Evolutionary conservation across 2,888 invertebrate species (phyloP).

Genomic region (Adela reaumurella): DNA sequence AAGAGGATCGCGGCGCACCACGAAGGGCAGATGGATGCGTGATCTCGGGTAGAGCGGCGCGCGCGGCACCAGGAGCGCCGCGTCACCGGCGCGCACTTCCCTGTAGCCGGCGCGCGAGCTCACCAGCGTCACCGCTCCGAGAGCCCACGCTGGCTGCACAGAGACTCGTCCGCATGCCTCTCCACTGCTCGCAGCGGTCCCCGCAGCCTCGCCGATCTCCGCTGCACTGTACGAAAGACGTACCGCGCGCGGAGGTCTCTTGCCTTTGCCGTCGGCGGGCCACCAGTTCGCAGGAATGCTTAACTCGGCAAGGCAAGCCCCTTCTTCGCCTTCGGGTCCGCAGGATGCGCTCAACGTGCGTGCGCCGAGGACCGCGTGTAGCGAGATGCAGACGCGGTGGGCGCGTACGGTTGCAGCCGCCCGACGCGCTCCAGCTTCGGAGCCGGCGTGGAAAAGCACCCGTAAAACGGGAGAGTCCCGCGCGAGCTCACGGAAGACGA

Average conservation of each 20-base stretch:
- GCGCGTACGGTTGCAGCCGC: conserved; percentile 61
- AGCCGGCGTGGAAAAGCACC: conserved; percentile 89
- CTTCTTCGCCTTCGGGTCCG: conserved; percentile 88
- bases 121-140: conserved; percentile 66
- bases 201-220: conserved; percentile 67
- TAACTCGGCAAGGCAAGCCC: conserved; percentile 86
- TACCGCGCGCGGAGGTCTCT: conserved; percentile 69
- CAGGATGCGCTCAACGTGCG: conserved; percentile 80
- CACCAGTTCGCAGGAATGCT: conserved; percentile 91
- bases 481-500: conserved; percentile 83
- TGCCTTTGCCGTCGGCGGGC: conserved; percentile 63
- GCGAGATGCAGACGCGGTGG: conserved; percentile 75
- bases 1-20: conserved; percentile 69
- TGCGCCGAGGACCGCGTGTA: conserved; percentile 66
- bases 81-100: conserved; percentile 77
- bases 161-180: conserved; percentile 69
- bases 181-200: conserved; percentile 57
- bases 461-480: conserved; percentile 88
- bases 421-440: conserved; percentile 75
- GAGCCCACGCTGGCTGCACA: conserved; percentile 64
- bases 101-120: conserved; percentile 79
- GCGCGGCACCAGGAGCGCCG: conserved; percentile 83
- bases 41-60: conserved; percentile 87
- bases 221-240: conserved; percentile 86
- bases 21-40: conserved; percentile 86